Conservation (phyloP, 2,888 invertebrate species). For the Acrobasis suavella region DNA sequence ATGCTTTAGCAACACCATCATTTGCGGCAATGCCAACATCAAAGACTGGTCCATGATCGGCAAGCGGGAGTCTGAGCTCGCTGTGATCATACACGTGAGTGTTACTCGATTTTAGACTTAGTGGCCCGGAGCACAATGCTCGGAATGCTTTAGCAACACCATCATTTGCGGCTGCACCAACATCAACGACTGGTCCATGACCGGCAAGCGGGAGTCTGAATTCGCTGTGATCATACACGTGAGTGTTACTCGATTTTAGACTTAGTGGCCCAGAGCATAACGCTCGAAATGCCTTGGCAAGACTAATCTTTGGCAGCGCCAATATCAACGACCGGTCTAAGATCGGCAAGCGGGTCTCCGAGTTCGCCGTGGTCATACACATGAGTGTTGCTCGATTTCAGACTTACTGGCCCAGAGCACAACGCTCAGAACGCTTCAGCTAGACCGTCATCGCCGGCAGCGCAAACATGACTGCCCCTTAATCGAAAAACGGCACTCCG, state of each 20-base stretch:
- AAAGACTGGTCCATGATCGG: conserved; percentile 98
- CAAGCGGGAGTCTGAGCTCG: conserved; percentile 96
- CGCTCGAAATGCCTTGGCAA: conserved; percentile 99
- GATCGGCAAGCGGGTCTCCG: conserved; percentile 96
- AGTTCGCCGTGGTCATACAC: conserved; percentile 94
- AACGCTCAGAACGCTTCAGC: too few species aligned
- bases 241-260: conserved; percentile 82
- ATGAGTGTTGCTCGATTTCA: conserved; percentile 59
- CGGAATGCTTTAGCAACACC: not conserved
- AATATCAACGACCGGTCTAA: conserved; percentile 99
- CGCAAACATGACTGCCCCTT: too few species aligned
- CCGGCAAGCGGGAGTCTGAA: conserved; percentile 97
- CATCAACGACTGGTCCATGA: conserved; percentile 90
- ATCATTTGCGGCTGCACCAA: not conserved
- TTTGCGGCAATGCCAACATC: conserved; percentile 98
- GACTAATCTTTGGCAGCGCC: conserved; percentile 98
- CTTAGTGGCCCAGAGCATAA: conserved; percentile 92
- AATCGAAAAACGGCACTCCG: too few species aligned
- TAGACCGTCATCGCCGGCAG: not conserved
- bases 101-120: too few species aligned
- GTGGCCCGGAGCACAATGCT: too few species aligned
- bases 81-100: conserved; percentile 90
- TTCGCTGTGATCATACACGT: conserved; percentile 94
- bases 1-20: conserved; percentile 99
- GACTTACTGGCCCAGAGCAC: too few species aligned